Percentiles rank a stretch among this genome's conserved stretches.
phyloP scores from a whole-genome alignment of 2,888 invertebrate genomes.

The Megaustenia siamemsis region DNA sequence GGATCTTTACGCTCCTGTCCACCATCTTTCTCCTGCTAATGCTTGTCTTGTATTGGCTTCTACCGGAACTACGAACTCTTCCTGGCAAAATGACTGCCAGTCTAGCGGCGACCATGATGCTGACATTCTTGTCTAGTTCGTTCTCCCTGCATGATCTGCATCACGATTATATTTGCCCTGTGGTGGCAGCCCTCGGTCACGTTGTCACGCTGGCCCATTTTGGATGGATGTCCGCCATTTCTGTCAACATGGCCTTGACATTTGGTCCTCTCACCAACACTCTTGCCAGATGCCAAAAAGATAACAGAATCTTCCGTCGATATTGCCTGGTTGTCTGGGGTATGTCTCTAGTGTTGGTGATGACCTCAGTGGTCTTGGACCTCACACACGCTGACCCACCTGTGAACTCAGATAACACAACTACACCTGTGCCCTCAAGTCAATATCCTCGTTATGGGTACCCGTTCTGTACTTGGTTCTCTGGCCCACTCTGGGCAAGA shows the following conservation, averaged over 20 bases:
- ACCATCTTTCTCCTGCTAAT: constrained; percentile 8
- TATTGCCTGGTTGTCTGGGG: constrained; percentile 37
- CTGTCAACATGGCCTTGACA: constrained; percentile 56
- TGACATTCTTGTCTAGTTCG: constrained; percentile 3
- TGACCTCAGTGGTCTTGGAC: constrained; percentile 4
- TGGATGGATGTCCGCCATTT: constrained; percentile 57
- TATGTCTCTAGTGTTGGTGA: background rate
- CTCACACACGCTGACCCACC: too few relatives aligned
- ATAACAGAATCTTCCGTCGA: background rate
- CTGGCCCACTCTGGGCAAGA: constrained; percentile 25
- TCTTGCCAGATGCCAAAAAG: background rate
- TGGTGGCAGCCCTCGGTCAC: constrained; percentile 44
- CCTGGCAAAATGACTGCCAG: constrained; percentile 34
- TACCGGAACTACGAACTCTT: constrained; percentile 22
- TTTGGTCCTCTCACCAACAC: constrained; percentile 37
- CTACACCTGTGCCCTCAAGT: background rate
- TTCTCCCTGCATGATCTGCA: constrained; percentile 2
- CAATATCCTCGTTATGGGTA: constrained; percentile 39
- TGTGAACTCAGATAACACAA: background rate
- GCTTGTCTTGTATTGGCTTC: constrained; percentile 22
- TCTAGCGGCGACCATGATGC: constrained; percentile 28
- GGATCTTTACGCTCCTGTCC: constrained; percentile 4
- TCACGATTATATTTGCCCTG: constrained; percentile 41
- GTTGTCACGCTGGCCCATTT: constrained; percentile 51
- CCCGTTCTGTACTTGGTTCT: constrained; percentile 36